Base-by-base conservation (phyloP, 2,113 vertebrate genomes). In the Etheostoma cragini region DNA sequence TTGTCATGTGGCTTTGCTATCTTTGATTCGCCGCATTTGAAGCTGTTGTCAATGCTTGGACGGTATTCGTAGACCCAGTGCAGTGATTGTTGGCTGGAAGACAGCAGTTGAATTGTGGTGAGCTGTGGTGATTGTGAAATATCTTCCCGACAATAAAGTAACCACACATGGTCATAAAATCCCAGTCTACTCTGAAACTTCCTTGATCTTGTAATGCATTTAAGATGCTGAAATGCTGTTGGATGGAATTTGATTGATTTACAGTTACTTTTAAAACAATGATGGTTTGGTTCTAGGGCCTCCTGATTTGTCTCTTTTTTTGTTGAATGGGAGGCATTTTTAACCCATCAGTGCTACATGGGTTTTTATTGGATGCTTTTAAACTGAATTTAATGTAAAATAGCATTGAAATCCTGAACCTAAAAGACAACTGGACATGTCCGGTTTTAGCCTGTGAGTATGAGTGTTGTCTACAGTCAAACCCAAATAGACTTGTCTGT, bases 401-500 rank as follows among this genome's bases (percentile, higher is more conserved):
- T 2, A 11, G 5, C 2, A 19, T 26, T 42, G 8, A 38, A 30
- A 61, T 47, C 12, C 24, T 56, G 19, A 56, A 49, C 22, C 21
- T 47, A 5, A 56, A 47, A 42, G 19, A 66, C 42, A 70, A 54
- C 14, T 13, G 53, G 14, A 33, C 33, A 38, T 61, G 21, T 76
- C 38, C 4, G 33, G 10, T 72, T 76, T 53, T 35, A 24, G 38
- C 57, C 24, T 19, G 12, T 71, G 69, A 71, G 56, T 33, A 54
- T 57, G 16, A 63, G 19, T 52, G 24, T 19, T 67, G 42, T 76
- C 42, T 62, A 72, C 24, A 19, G 30, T 80, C 68, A 47, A 67
- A 69, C 13, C 35, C 12, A 49, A 76, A 84, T 72, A 79, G 81
- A 87, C 49, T 26, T 67, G 42, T 79, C 82, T 82, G 68, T 72